Base-by-base conservation (phyloP, 1,140 invertebrate species). In the Bombus consobrinus region DNA sequence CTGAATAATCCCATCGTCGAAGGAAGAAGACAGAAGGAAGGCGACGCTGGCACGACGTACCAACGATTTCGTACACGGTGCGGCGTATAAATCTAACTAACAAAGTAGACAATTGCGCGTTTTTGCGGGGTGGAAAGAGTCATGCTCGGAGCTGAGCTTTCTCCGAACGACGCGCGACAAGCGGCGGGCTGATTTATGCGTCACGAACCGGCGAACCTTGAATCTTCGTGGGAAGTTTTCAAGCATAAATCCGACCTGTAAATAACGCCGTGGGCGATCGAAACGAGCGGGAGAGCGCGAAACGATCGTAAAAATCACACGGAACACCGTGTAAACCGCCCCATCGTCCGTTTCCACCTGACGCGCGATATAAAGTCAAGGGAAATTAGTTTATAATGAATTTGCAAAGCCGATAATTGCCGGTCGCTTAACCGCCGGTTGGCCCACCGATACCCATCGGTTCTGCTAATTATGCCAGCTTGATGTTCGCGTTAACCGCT, bases 201-300 rank as follows among this genome's bases (percentile, higher is more conserved):
- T 85, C 84, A 75, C 69, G 83, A 83, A 15, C 62, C 74, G 28
- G 59, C 73, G 81, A 85, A 41, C 84, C 84, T 85, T 39, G 84
- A 74, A 81, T 85, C 84, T 81, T 81, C 84, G 84, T 85, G 84
- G 79, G 84, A 85, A 85, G 71, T 85, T 81, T 74, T 73, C 84
- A 62, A 15, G 84, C 79, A 85, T 81, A 81, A 85, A 85, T 85
- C 59, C 66, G 79, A 81, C 41, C 84, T 39, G 78, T 39, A 74
- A 81, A 85, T 85, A 85, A 85, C 66, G 71, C 83, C 62, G 57
- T 37, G 69, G 84, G 78, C 84, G 79, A 85, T 85, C 69, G 72
- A 73, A 85, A 15, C 83, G 76, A 68, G 59, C 73, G 72, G 39
- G 81, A 66, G 74, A 72, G 76, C 69, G 43, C 41, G 57, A 39